These are phyloP conservation scores for Caenorhabditis doughertyi DNA, from an alignment of 2,888 invertebrate genomes.

Conservation along the genomic window DNA sequence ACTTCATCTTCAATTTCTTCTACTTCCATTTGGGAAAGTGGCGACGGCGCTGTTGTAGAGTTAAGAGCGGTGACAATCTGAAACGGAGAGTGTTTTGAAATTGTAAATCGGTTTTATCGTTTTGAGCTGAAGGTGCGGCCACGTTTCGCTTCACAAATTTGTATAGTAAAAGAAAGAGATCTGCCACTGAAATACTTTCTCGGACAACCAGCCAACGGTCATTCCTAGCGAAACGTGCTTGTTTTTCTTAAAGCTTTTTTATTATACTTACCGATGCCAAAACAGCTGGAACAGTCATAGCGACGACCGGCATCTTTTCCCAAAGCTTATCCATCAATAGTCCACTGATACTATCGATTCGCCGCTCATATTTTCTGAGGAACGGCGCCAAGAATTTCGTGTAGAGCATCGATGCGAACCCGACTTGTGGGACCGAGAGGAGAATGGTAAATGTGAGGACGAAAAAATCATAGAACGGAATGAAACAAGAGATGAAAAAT, in stretches of 20 bases:
- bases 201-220: not conserved
- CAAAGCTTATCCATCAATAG: slow-evolving; percentile 8
- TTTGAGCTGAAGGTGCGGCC: not conserved
- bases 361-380: slow-evolving; percentile 51
- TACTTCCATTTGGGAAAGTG: not conserved
- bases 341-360: slow-evolving; percentile 28
- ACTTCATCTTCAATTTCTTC: slow-evolving; percentile 26
- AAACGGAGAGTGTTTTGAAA: not conserved
- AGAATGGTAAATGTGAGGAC: slow-evolving; percentile 32
- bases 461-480: slow-evolving; percentile 61
- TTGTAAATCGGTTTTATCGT: not conserved
- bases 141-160: too few species aligned
- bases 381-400: slow-evolving; percentile 58
- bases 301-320: slow-evolving; percentile 30
- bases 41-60: not conserved
- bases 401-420: slow-evolving; percentile 43
- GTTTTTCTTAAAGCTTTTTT: too few species aligned
- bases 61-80: slow-evolving; percentile 14
- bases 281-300: slow-evolving; percentile 15
- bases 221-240: not conserved
- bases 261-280: slow-evolving; percentile 28
- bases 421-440: slow-evolving; percentile 48
- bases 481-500: slow-evolving; percentile 51
- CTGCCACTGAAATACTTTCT: not conserved
- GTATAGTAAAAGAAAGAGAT: not conserved